These are phyloP conservation scores for Amyelois transitella DNA, from an alignment of 1,140 invertebrate genomes.

Conservation along the genomic window DNA sequence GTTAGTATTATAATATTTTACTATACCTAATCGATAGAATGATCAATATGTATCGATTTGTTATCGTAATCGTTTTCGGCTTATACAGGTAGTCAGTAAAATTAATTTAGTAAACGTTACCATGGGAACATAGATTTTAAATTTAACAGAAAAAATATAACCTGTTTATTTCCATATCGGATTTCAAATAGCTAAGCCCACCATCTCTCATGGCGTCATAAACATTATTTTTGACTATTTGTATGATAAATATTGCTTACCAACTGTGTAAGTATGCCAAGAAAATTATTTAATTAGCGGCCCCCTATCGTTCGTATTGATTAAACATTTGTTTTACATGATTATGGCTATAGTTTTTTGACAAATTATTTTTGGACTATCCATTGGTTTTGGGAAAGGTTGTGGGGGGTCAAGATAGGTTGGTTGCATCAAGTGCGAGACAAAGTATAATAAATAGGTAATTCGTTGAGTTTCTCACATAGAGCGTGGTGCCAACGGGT, in stretches of 20 bases:
- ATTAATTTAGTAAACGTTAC: slow-evolving; percentile 6
- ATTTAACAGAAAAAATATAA: slow-evolving; percentile 28
- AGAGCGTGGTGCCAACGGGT: slow-evolving; percentile 24
- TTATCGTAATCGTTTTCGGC: not conserved
- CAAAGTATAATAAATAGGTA: slow-evolving; percentile 17
- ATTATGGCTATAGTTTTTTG: not conserved
- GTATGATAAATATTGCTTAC: slow-evolving; percentile 33
- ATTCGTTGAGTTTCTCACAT: slow-evolving; percentile 37
- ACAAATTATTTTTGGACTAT: not conserved
- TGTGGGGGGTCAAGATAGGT: not conserved
- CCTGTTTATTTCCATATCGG: slow-evolving; percentile 37
- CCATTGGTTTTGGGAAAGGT: not conserved
- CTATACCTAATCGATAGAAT: slow-evolving; percentile 1
- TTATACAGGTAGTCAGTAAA: slow-evolving; percentile 2
- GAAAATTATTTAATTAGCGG: slow-evolving; percentile 47
- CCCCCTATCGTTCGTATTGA: slow-evolving; percentile 34
- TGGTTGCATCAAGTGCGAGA: not conserved
- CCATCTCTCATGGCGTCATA: slow-evolving; percentile 26
- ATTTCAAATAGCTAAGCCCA: slow-evolving; percentile 31
- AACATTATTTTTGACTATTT: slow-evolving; percentile 34
- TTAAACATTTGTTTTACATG: slow-evolving; percentile 25
- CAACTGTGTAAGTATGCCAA: slow-evolving; percentile 15
- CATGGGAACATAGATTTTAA: slow-evolving; percentile 21
- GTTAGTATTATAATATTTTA: slow-evolving; percentile 3
- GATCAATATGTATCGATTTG: slow-evolving; percentile 5